phyloP scores from a whole-genome alignment of 2,113 vertebrate species.

The Arenaria interpres region DNA sequence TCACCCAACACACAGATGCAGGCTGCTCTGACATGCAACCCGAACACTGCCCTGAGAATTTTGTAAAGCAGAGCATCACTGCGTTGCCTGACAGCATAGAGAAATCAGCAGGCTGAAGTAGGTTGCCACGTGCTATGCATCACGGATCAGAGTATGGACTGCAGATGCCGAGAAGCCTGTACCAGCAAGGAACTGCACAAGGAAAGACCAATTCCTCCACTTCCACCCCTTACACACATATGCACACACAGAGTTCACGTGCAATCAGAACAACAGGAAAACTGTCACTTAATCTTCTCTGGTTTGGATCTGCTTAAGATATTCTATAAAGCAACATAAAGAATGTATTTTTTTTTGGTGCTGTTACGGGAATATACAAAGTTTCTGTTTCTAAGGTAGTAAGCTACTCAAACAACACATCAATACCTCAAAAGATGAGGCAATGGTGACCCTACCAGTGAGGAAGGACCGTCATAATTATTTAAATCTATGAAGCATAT shows the following conservation, averaged over 20 bases:
- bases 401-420: neutral
- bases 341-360: no score
- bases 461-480: neutral
- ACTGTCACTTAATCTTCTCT: neutral
- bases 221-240: neutral
- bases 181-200: neutral
- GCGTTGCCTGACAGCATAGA: neutral
- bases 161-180: neutral
- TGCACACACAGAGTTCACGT: rapidly evolving
- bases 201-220: neutral
- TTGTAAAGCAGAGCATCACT: neutral
- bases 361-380: neutral
- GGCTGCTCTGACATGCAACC: neutral
- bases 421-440: neutral
- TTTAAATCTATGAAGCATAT: neutral
- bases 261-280: neutral
- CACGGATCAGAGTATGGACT: neutral
- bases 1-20: rapidly evolving
- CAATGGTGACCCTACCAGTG: neutral
- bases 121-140: neutral
- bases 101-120: neutral
- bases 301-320: neutral
- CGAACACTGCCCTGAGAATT: neutral
- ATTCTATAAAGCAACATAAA: neutral
- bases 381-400: neutral